phyloP scores from a whole-genome alignment of 2,888 invertebrate species.

The Oegoconia quadripuncta region DNA sequence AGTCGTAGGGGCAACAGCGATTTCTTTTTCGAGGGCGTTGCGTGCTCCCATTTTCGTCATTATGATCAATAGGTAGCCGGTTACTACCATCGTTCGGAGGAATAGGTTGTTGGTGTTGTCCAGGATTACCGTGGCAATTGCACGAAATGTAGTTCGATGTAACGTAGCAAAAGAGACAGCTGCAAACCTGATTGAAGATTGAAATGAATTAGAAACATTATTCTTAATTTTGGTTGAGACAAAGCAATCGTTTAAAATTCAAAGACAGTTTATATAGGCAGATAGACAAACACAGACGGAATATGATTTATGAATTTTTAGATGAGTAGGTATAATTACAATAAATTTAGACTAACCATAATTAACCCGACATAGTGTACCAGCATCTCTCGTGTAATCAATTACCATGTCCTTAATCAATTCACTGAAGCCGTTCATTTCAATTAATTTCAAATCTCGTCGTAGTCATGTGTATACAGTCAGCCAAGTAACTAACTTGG shows the following conservation, averaged over 20 bases:
- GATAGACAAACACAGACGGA: too few relatives aligned
- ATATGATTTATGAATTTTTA: background rate
- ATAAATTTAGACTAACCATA: constrained; percentile 38
- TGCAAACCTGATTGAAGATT: background rate
- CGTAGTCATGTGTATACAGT: too few relatives aligned
- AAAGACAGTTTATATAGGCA: too few relatives aligned
- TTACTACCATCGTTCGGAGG: background rate
- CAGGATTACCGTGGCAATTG: background rate
- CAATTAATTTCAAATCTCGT: constrained; percentile 42
- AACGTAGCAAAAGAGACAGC: background rate
- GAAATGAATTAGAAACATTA: background rate
- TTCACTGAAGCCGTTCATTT: constrained; percentile 26
- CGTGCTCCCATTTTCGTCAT: too few relatives aligned
- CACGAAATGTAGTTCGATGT: background rate
- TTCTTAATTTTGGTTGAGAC: too few relatives aligned
- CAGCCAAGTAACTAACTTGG: too few relatives aligned
- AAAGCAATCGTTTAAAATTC: too few relatives aligned
- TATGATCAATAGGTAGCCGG: background rate
- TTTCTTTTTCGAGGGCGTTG: constrained; percentile 23
- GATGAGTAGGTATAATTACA: background rate
- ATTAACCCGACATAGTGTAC: constrained; percentile 34
- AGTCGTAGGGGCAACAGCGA: constrained; percentile 58
- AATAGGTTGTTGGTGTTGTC: too few relatives aligned
- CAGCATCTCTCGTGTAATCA: constrained; percentile 41
- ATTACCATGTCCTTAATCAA: constrained; percentile 29